phyloP scores from a whole-genome alignment of 2,113 vertebrate genomes.

The Myocastor coypus region DNA sequence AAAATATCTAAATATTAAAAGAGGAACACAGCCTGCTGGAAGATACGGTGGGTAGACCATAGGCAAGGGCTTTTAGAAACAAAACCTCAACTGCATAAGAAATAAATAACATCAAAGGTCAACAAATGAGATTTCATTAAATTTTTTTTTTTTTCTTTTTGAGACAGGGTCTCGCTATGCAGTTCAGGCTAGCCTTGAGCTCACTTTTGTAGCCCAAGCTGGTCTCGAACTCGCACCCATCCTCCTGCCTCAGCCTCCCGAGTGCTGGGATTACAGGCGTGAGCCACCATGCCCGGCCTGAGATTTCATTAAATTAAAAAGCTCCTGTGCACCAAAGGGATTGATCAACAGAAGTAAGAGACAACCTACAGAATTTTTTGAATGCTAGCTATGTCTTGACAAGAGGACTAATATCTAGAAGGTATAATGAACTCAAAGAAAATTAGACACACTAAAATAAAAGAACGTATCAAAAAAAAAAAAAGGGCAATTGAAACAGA shows the following conservation, averaged over 20 bases:
- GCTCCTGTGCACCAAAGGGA: neutral
- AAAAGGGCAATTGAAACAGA: neutral
- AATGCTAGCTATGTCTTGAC: neutral
- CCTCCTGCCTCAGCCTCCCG: too few relatives aligned
- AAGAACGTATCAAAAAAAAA: neutral
- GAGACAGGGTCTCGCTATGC: too few relatives aligned
- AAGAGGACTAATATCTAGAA: neutral
- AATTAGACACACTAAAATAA: neutral
- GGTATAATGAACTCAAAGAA: neutral
- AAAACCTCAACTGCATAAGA: neutral
- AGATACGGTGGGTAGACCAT: neutral
- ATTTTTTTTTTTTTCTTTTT: too few relatives aligned
- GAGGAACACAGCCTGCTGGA: neutral
- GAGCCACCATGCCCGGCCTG: too few relatives aligned
- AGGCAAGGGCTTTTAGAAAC: neutral
- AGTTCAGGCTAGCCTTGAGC: too few relatives aligned
- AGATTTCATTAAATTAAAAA: neutral
- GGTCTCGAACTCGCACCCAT: too few relatives aligned
- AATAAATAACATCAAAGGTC: neutral
- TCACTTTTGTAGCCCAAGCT: too few relatives aligned
- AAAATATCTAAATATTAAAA: neutral
- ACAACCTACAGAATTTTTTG: neutral
- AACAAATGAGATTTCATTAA: too few relatives aligned
- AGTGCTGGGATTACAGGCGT: too few relatives aligned
- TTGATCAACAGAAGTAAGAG: neutral